Percentiles rank a stretch among this genome's conserved stretches.
These are phyloP conservation scores for Temnothorax rugatulus DNA, from an alignment of 2,888 invertebrate species.

Conservation along the genomic window DNA sequence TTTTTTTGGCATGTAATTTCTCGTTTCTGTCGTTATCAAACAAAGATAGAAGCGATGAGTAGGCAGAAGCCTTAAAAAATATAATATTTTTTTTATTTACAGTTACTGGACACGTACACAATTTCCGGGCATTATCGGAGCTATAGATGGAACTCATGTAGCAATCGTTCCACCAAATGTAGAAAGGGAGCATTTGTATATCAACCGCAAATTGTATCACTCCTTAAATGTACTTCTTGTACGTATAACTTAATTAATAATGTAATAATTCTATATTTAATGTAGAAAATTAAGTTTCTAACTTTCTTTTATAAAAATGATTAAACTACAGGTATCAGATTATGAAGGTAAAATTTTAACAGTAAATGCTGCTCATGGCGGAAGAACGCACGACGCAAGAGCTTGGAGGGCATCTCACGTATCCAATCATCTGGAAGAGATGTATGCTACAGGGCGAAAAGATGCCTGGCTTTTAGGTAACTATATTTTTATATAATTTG, in stretches of 20 bases:
- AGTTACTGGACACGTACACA: not conserved
- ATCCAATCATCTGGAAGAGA: conserved; percentile 5
- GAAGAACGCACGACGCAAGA: conserved; percentile 20
- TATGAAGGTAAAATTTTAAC: conserved; percentile 5
- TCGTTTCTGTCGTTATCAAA: too few relatives aligned
- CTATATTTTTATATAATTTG: not conserved
- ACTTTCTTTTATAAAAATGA: too few relatives aligned
- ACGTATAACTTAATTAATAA: not conserved
- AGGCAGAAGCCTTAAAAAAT: too few relatives aligned
- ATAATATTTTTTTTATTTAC: not conserved
- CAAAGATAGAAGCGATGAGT: too few relatives aligned
- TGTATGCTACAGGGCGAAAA: not conserved
- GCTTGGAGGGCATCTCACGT: not conserved
- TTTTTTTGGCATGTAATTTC: too few relatives aligned
- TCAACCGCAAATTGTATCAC: not conserved
- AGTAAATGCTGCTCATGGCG: not conserved
- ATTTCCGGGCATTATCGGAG: not conserved
- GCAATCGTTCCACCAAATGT: not conserved
- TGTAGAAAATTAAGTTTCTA: not conserved
- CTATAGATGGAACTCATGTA: not conserved
- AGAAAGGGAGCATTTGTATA: conserved; percentile 2
- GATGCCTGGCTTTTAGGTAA: conserved; percentile 29
- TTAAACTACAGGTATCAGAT: not conserved
- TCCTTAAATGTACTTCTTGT: not conserved
- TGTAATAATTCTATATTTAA: not conserved